Evolutionary conservation across 92 coral and sea anemone genomes (phyloP), one percentile per base, ranked within the genome.

Genomic region (Desmophyllum pertusum): DNA sequence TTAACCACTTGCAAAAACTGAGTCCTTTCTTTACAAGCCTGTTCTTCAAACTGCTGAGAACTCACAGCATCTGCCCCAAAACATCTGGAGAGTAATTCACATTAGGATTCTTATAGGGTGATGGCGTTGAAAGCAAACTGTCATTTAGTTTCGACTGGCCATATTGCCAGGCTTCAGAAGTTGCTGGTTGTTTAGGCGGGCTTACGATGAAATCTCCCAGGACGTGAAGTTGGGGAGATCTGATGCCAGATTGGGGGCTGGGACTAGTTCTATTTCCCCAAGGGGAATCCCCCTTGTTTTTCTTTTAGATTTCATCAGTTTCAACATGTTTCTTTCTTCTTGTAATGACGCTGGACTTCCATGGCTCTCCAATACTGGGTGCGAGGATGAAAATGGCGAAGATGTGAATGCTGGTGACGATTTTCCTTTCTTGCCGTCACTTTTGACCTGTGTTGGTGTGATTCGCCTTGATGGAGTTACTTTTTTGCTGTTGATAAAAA

Each of bases 381-480:
- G 80, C 2, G 87, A 61, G 6, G 83, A 62, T 40, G 76, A 10
- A 61, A 88, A 85, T 41, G 90, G 78, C 38, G 87, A 80, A 21
- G 84, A 84, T n/a, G 91, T 29, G 30, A 91, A 93, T 75, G 88
- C 88, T 75, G 93, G 81, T 33, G 76, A 71, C 11, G 84, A 37
- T 42, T 63, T 81, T 70, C 85, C 81, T 82, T 89, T 88, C 39
- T 81, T 80, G 31, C 76, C 81, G 45, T 73, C 84, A 42, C 36
- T 48, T 82, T 89, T 86, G 37, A 93, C 91, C 74, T 91, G 98
- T 51, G 98, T 96, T 39, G 98, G 99, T 53, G 98, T 92, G 25
- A 96, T 96, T 83, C 99, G 84, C 59, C 98, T 87, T 30, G 93
- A 77, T 3, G 98, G 94, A 5, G 98, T 92, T 29, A 83, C 55